These are phyloP conservation scores for Hymenochirus boettgeri DNA, from an alignment of 2,113 vertebrate genomes.

Conservation along the genomic window DNA sequence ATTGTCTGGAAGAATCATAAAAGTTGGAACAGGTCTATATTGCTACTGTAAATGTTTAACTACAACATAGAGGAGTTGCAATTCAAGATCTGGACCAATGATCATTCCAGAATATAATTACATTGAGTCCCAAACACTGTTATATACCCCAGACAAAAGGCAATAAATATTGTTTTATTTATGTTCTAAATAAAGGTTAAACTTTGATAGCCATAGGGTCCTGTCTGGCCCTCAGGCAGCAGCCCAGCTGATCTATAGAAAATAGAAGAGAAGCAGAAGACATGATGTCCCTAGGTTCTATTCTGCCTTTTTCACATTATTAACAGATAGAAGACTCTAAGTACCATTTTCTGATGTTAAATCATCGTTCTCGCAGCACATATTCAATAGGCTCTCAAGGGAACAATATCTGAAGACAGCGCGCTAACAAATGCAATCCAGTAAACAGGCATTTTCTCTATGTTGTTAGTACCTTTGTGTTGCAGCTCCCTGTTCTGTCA, in stretches of 20 bases:
- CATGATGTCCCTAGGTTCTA: conserved; percentile 70
- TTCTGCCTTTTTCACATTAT: conserved; percentile 67
- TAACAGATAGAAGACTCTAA: conserved; percentile 73
- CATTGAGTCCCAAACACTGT: too few species aligned
- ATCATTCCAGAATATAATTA: too few species aligned
- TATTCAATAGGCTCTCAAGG: conserved; percentile 65
- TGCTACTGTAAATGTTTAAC: too few species aligned
- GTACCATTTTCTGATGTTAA: conserved; percentile 77
- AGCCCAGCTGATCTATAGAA: conserved; percentile 67
- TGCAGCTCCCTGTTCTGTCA: conserved; percentile 68
- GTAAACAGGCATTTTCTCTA: conserved; percentile 70
- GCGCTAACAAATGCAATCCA: conserved; percentile 74
- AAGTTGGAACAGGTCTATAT: too few species aligned
- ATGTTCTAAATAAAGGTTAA: too few species aligned
- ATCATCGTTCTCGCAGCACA: conserved; percentile 65
- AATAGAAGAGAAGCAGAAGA: conserved; percentile 72
- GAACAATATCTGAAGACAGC: conserved; percentile 71
- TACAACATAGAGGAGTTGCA: too few species aligned
- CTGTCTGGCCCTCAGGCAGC: conserved; percentile 36
- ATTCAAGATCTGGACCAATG: too few species aligned
- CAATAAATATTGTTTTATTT: too few species aligned
- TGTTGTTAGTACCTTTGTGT: conserved; percentile 65
- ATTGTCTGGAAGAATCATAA: too few species aligned
- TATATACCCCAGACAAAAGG: too few species aligned
- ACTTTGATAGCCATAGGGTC: background rate